A percentile compares a stretch with the other conserved stretches of the same genome.
These are phyloP conservation scores for Alfaro cultratus DNA, from an alignment of 2,797 vertebrate genomes.

Conservation along the genomic window DNA sequence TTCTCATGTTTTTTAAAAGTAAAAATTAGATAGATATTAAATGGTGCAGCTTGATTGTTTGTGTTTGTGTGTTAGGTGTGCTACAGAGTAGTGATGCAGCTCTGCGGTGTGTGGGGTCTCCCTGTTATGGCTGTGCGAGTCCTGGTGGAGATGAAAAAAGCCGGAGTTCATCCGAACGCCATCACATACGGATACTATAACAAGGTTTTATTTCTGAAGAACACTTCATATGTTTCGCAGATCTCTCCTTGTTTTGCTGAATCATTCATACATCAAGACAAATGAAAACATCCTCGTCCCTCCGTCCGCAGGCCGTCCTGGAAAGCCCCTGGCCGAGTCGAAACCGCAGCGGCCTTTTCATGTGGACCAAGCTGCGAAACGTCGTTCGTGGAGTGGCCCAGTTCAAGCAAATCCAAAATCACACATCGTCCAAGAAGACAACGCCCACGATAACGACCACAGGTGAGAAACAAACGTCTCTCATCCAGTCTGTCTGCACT, in stretches of 20 bases:
- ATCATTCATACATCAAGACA: neutral
- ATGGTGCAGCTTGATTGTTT: neutral
- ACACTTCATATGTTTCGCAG: accelerated
- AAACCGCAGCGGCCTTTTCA: conserved; percentile 92
- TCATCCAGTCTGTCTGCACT: neutral
- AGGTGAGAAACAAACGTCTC: conserved; percentile 75
- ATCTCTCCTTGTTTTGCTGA: neutral
- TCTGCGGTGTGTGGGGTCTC: conserved; percentile 92
- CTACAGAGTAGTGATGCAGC: conserved; percentile 97
- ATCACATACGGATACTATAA: conserved; percentile 95
- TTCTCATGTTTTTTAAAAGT: neutral
- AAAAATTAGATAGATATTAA: neutral
- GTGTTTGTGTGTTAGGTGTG: conserved; percentile 85
- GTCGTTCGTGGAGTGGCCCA: conserved; percentile 89
- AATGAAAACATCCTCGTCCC: neutral
- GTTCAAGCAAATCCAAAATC: conserved; percentile 87
- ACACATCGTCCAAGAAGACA: conserved; percentile 63
- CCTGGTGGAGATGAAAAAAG: conserved; percentile 96
- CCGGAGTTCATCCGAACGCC: conserved; percentile 93
- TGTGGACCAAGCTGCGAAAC: conserved; percentile 96
- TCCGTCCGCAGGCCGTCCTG: conserved; percentile 86
- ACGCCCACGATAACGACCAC: conserved; percentile 64
- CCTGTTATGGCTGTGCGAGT: conserved; percentile 96
- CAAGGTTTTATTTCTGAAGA: conserved; percentile 69
- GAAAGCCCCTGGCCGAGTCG: conserved; percentile 95